Conservation (phyloP, 2,797 vertebrate genomes). For the Chloroceryle inda region DNA sequence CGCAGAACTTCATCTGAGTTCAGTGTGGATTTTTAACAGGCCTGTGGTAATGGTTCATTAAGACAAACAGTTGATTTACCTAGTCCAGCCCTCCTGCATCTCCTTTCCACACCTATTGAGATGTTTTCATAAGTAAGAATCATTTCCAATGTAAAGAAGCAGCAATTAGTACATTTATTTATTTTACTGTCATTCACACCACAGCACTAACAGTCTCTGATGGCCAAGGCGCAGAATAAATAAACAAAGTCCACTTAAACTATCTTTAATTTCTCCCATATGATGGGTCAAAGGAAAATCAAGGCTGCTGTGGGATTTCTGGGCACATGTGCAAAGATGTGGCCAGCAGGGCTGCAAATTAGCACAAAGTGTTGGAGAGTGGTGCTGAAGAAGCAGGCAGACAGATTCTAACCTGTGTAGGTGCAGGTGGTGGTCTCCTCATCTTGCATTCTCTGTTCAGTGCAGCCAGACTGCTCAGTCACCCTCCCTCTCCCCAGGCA, state of each 20-base stretch:
- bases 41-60: neutral
- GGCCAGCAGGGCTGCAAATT: neutral
- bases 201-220: neutral
- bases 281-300: neutral
- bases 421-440: neutral
- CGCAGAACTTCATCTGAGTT: neutral
- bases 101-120: slow-evolving; percentile 12
- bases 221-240: neutral
- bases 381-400: rapidly evolving
- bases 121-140: slow-evolving; percentile 10
- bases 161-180: slow-evolving; percentile 54
- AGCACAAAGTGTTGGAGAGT: rapidly evolving
- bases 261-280: neutral
- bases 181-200: slow-evolving; percentile 26
- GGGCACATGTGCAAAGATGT: rapidly evolving
- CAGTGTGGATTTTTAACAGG: neutral
- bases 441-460: neutral
- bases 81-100: neutral
- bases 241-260: neutral
- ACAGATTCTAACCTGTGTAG: neutral
- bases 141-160: neutral
- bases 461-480: neutral
- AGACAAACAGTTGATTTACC: neutral
- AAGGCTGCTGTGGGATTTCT: neutral
- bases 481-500: neutral